Base-by-base conservation (phyloP, 2,888 invertebrate species). In the Linnaemya tessellans region DNA sequence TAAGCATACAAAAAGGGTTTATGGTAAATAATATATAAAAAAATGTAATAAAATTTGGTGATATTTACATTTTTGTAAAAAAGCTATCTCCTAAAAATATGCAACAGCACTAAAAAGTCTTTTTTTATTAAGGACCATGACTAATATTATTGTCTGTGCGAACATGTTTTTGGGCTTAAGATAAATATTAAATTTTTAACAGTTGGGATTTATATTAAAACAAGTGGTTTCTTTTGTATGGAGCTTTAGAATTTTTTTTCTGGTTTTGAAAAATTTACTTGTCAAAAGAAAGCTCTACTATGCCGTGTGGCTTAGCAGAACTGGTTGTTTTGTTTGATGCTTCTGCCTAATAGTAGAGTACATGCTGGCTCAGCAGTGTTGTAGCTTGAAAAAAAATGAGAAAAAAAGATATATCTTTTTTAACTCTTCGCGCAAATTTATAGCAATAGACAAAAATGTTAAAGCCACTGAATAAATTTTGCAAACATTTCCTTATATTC, bases 11-110 rank as follows among this genome's bases (percentile, higher is more conserved):
- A 67, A 71, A 82, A 70, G 20, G 71, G 58, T 65, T 70, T 38
- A 70, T 46, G 68, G 70, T 65, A 11, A 41, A 82, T 38, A 71
- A 65, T 58, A 64, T 58, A 78, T 49, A 80, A 71, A 67, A 80
- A 65, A 73, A 43, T 18, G 65, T 60, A 71, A 78, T 83, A 83
- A 73, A 83, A 83, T 77, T 71, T 70, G 62, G 35, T 75, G 49
- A 68, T 84, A 79, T 84, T 84, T 84, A 68, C 74, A 78, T 84
- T 79, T 77, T 70, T 70, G 8, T 15, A 70, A 35, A 58, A 41
- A 35, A 38, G 35, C 13, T 62, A 15, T 62, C 10, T 46, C 5
- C 13, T 22, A 51, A 62, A 62, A 51, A 62, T 51, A 18, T n/a
- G 18, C 35, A 65, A 62, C 7, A 54, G 18, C 20, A 60, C 30